Percentiles rank a stretch among this genome's conserved stretches.
Evolutionary conservation across 2,113 vertebrate species (phyloP).

Genomic region (Cygnus buccinator): DNA sequence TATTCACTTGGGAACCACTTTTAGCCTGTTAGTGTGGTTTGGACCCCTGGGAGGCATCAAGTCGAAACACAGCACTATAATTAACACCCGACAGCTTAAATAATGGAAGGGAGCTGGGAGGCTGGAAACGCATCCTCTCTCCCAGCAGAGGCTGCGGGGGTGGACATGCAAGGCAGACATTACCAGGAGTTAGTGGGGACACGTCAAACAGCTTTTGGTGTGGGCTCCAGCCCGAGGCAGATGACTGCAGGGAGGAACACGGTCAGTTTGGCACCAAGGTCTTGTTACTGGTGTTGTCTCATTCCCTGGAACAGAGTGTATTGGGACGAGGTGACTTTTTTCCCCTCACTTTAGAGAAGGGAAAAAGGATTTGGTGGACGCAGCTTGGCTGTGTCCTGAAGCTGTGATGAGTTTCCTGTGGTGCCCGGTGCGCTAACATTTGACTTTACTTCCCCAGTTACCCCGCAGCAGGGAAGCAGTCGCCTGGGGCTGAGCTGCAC

Average conservation of each 20-base stretch:
- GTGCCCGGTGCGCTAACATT: accelerated
- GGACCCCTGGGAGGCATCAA: conserved; percentile 12
- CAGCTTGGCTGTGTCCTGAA: background rate
- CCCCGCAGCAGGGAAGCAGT: background rate
- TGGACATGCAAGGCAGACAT: background rate
- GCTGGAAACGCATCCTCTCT: background rate
- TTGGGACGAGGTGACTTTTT: background rate
- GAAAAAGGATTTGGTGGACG: background rate
- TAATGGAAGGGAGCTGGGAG: background rate
- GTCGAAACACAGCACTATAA: conserved; percentile 5
- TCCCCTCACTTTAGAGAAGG: background rate
- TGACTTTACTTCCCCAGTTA: background rate
- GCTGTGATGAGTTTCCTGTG: background rate
- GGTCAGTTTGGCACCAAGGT: background rate
- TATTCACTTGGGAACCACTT: background rate
- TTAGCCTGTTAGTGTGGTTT: background rate
- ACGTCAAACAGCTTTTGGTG: background rate
- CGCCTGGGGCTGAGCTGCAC: background rate
- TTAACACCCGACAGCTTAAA: conserved; percentile 36
- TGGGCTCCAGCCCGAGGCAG: accelerated
- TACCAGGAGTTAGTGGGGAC: background rate
- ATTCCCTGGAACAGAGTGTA: background rate
- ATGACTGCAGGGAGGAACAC: background rate
- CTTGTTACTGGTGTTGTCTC: background rate
- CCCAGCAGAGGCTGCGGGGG: background rate